Conservation (phyloP, 2,113 vertebrate species). For the Sebastes schlegelii region DNA sequence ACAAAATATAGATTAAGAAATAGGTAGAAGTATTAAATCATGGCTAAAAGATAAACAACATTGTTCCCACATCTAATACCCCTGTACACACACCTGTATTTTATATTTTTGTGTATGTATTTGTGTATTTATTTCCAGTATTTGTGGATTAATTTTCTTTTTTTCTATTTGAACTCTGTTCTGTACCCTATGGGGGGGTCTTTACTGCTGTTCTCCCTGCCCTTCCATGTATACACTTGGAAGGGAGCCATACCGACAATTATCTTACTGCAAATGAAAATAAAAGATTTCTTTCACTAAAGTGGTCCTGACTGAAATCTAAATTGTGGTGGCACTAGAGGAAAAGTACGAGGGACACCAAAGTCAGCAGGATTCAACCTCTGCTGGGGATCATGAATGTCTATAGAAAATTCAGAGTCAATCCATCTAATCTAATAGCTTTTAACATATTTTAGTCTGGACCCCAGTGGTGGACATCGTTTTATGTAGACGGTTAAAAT, state of each 20-base stretch:
- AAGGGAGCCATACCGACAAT: background rate
- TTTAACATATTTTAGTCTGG: too few species aligned
- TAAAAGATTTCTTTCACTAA: background rate
- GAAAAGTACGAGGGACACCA: background rate
- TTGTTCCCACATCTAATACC: too few species aligned
- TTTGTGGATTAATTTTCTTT: too few species aligned
- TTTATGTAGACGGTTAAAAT: background rate
- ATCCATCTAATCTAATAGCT: background rate
- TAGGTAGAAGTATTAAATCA: too few species aligned
- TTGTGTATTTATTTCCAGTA: too few species aligned
- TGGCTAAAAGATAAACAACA: too few species aligned
- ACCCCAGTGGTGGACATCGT: background rate
- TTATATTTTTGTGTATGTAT: too few species aligned
- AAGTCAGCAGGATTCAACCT: background rate
- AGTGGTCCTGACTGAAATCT: background rate
- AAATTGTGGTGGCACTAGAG: background rate
- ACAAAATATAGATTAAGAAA: too few species aligned
- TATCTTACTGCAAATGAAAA: background rate
- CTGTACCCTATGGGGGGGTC: too few species aligned
- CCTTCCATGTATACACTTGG: background rate
- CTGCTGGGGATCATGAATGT: background rate
- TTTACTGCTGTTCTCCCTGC: constrained; percentile 19
- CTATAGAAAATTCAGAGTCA: background rate
- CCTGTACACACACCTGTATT: too few species aligned
- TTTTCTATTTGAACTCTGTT: too few species aligned